phyloP scores from a whole-genome alignment of 2,113 vertebrate genomes.

The Pristiophorus japonicus region DNA sequence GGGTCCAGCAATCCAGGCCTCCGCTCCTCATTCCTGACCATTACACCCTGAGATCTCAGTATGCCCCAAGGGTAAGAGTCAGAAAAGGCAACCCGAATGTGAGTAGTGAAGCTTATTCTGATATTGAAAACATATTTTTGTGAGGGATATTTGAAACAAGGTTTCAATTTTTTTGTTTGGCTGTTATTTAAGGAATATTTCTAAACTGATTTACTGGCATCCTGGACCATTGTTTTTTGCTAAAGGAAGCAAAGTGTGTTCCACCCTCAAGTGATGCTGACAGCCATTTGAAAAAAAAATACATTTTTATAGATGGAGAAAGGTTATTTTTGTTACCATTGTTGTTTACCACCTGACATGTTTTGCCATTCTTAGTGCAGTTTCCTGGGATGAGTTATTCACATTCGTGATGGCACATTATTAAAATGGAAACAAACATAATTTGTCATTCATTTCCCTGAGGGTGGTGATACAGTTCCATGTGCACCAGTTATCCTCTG shows the following conservation, averaged over 20 bases:
- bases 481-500: neutral
- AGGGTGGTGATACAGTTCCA: neutral
- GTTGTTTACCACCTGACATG: neutral
- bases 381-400: neutral
- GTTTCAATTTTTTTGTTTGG: neutral
- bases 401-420: neutral
- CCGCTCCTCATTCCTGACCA: neutral
- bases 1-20: neutral
- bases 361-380: neutral
- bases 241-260: neutral
- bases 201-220: conserved; percentile 42
- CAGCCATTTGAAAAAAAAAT: conserved; percentile 5
- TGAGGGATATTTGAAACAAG: neutral
- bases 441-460: neutral
- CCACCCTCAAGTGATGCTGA: conserved; percentile 23
- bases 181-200: conserved; percentile 6
- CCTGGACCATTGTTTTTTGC: conserved; percentile 35
- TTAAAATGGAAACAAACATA: neutral
- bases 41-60: neutral
- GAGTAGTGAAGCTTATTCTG: neutral
- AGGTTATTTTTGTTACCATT: conserved; percentile 25
- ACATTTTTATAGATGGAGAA: conserved; percentile 25
- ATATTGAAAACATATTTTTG: neutral
- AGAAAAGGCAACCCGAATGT: neutral
- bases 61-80: neutral